Evolutionary conservation across 2,888 invertebrate genomes (phyloP), one percentile per base, ranked within the genome.

Genomic region (Rhagium mordax): DNA sequence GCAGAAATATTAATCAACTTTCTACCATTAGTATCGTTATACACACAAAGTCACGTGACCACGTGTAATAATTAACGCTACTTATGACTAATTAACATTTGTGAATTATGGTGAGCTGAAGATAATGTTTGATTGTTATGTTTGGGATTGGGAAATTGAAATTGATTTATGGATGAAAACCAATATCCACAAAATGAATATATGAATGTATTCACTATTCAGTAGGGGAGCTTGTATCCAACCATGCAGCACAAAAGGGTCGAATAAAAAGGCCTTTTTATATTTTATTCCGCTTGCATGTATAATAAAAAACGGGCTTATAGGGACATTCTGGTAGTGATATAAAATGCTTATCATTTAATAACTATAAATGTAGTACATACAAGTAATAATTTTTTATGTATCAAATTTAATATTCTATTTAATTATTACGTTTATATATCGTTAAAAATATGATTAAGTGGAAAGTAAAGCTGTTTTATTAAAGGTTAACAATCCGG

Each of bases 161-260:
- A 65, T 65, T 65, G 53, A 65, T 65, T 53, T 53, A 65, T 53
- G 65, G 53, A 33, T 21, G 65, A 53, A 65, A 53, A 53, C 65
- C 65, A 65, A 65, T 65, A 65, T 65, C 65, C 29, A 65, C 65
- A 29, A 53, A 64, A 65, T 65, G 65, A 65, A 65, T 65, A 65
- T 53, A 48, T 53, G 65, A 65, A 65, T 65, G 33, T 65, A 53
- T 51, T 47, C 62, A 48, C 24, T 48, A 48, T 62, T 48, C 48
- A 48, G 29, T 64, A 16, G 33, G 65, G 65, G 27, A 20, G 53
- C 53, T 10, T 6, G 51, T 41, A 10, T 6, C 24, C n/a, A 16
- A 8, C 21, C 24, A 48, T 41, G 33, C 53, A 18, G 53, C 48
- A 24, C 21, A 47, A 51, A 64, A 64, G 51, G 65, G 65, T 24